Conservation (phyloP, 2,888 invertebrate genomes). For the Plebejus anna region DNA sequence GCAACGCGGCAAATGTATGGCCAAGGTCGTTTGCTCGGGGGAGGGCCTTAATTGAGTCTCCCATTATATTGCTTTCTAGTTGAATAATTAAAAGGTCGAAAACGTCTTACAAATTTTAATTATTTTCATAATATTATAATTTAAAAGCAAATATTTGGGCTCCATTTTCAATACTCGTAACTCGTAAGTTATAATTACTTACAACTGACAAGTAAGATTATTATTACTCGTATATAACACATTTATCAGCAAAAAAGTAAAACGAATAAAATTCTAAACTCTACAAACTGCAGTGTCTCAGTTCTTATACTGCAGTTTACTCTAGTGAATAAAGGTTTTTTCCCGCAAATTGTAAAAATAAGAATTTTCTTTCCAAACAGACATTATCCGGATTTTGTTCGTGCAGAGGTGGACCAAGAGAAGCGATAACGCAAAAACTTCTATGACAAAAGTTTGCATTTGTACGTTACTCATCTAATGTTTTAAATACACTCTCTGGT, state of each 20-base stretch:
- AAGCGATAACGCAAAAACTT: not conserved
- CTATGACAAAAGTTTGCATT: conserved; percentile 3
- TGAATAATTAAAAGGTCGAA: not conserved
- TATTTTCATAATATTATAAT: too few species aligned
- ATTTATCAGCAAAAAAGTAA: not conserved
- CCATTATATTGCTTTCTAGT: not conserved
- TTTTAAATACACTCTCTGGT: too few species aligned
- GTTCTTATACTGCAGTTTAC: not conserved
- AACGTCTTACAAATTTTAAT: not conserved
- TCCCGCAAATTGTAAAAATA: not conserved
- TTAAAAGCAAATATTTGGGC: too few species aligned
- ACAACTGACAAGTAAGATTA: too few species aligned
- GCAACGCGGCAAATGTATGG: too few species aligned
- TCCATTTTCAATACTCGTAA: too few species aligned
- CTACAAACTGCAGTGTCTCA: not conserved
- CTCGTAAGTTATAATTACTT: too few species aligned
- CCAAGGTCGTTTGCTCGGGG: too few species aligned
- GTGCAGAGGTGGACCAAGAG: not conserved
- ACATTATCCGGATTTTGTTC: conserved; percentile 16
- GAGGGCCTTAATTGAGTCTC: too few species aligned
- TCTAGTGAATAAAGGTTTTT: not conserved
- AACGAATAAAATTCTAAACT: not conserved
- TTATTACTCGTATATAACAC: too few species aligned
- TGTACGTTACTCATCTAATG: not conserved
- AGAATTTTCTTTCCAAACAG: conserved; percentile 9